Base-by-base conservation (phyloP, 2,797 vertebrate species). In the Acanthornis magna region DNA sequence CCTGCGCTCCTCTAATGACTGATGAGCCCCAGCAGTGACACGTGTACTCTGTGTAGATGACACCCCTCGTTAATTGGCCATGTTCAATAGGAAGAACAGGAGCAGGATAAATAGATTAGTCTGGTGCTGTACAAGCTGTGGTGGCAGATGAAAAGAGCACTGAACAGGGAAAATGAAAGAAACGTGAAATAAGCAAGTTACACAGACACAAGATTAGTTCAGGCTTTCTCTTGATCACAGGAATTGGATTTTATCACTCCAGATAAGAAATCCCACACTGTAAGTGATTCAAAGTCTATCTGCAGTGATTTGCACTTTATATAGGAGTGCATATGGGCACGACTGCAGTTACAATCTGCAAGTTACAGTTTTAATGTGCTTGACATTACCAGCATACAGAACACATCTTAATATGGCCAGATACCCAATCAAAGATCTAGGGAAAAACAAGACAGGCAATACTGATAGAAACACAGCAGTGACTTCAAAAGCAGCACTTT, bases 111-210 rank as follows among this genome's bases (percentile, higher is more conserved):
- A 96, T 50, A 93, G 72, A 96, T 95, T 89, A 93, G 38, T 26
- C 32, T 50, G 76, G 68, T 68, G 88, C 86, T 1, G 3, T 45
- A 83, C 78, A 85, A 84, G 60, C 40, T 26, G 2, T n/a, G 50
- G 79, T 71, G 60, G 84, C 88, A 96, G 67, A 96, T 81, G 70
- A 96, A 94, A 95, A 93, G 70, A 94, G 55, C 66, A 70, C 2
- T 36, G 85, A 92, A 55, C 26, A 50, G 26, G 34, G 73, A 94
- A 95, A 95, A 93, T 21, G 91, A 93, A 92, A 86, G 54, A 92
- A 94, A 95, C 32, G 48, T 38, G 79, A 93, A 92, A 94, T 91
- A 93, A 94, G 95, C 86, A 93, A 86, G 88, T 95, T 94, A 93
- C 47, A 85, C 76, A 91, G 89, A 92, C 30, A 93, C 8, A 54